Evolutionary conservation across 2,888 invertebrate genomes (phyloP).

Genomic region (Metopia argyrocephala): DNA sequence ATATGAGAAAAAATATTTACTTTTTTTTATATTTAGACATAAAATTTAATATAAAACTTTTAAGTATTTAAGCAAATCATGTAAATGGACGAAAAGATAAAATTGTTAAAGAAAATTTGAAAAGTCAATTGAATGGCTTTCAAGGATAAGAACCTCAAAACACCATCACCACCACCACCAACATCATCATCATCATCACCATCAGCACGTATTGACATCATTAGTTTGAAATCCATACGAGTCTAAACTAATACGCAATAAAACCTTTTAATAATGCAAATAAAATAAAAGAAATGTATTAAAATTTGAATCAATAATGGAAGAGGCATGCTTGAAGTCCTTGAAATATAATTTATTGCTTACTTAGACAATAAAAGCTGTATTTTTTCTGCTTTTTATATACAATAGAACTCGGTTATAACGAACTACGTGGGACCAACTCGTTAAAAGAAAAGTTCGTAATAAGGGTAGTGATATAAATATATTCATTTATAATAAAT

Average conservation of each 20-base stretch:
- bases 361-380: no score
- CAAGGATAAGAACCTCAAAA: conserved; percentile 44
- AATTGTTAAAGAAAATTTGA: not conserved
- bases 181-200: not conserved
- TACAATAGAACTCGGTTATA: no score
- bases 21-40: no score
- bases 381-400: no score
- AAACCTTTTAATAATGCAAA: conserved; percentile 3
- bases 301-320: no score
- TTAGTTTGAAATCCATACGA: not conserved
- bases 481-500: no score
- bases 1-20: not conserved
- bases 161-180: conserved; percentile 16
- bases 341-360: no score
- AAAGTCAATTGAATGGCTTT: conserved; percentile 34
- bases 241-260: conserved; percentile 22
- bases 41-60: conserved; percentile 14
- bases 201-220: not conserved
- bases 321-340: no score
- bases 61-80: conserved; percentile 20
- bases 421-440: no score
- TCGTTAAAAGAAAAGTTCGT: no score
- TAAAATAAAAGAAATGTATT: not conserved
- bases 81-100: not conserved
- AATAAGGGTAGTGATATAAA: no score